A percentile compares a stretch with the other conserved stretches of the same genome.
These are phyloP conservation scores for Tenualosa ilisha DNA, from an alignment of 2,797 vertebrate genomes.

Conservation along the genomic window DNA sequence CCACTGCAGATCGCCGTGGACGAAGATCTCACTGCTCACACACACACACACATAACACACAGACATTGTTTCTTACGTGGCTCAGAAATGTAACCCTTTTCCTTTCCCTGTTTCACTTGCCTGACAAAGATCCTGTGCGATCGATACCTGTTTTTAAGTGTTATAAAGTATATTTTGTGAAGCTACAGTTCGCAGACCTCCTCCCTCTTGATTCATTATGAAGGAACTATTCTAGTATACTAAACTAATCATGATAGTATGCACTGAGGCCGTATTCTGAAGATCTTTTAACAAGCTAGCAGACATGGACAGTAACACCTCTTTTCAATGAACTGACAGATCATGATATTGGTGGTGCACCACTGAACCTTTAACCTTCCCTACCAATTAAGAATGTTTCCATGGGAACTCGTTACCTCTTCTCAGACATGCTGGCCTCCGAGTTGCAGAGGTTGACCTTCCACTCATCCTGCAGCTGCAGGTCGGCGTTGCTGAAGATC, in stretches of 20 bases:
- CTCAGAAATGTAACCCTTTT: too few species aligned
- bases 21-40: conserved; percentile 88
- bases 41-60: background rate
- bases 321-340: background rate
- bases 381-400: background rate
- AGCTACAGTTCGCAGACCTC: too few species aligned
- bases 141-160: too few species aligned
- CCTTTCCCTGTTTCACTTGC: too few species aligned
- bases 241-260: background rate
- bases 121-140: too few species aligned
- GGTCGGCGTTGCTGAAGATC: conserved; percentile 96
- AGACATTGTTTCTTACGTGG: too few species aligned
- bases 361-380: background rate
- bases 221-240: too few species aligned
- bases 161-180: too few species aligned
- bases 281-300: background rate
- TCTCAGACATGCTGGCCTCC: conserved; percentile 82
- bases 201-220: too few species aligned
- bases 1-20: conserved; percentile 98
- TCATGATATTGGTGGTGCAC: background rate
- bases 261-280: background rate
- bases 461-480: conserved; percentile 97
- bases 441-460: conserved; percentile 90
- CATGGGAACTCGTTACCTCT: background rate
- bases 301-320: background rate